A percentile compares a stretch with the other conserved stretches of the same genome.
phyloP scores from a whole-genome alignment of 37 sponge, comb jelly and placozoan species.

The Eunapius fragilis region DNA sequence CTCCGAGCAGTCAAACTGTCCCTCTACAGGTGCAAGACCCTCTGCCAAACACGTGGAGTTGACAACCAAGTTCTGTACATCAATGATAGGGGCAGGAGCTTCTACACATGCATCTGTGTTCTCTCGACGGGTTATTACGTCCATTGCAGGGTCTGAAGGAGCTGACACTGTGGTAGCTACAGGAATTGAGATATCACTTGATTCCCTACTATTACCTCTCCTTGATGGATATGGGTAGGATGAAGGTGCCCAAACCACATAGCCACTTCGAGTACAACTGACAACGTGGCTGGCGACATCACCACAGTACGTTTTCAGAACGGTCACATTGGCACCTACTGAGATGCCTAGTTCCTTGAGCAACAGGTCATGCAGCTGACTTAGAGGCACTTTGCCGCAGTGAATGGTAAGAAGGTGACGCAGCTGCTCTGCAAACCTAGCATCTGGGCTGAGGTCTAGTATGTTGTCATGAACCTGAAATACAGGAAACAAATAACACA shows the following conservation, averaged over 20 bases:
- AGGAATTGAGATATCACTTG: too few relatives aligned
- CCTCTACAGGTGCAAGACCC: too few relatives aligned
- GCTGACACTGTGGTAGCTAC: neutral
- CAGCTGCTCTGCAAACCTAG: slow-evolving; percentile 48
- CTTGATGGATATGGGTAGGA: neutral
- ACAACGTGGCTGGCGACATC: neutral
- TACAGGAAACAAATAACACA: too few relatives aligned
- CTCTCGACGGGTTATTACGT: neutral
- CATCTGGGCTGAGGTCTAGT: neutral
- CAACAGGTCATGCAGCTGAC: slow-evolving; percentile 29
- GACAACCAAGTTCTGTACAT: neutral
- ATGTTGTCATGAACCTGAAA: neutral
- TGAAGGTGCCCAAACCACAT: neutral
- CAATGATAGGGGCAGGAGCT: neutral
- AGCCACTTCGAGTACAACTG: neutral
- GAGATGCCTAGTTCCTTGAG: slow-evolving; percentile 2
- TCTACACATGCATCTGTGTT: neutral
- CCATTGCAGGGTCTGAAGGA: neutral
- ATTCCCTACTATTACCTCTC: neutral
- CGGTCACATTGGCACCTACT: neutral
- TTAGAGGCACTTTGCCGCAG: slow-evolving; percentile 37
- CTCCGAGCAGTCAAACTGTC: neutral
- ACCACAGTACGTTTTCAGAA: neutral
- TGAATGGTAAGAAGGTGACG: slow-evolving; percentile 43
- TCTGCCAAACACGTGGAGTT: neutral